Percentiles rank a stretch among this genome's conserved stretches.
phyloP scores from a whole-genome alignment of 2,888 invertebrate genomes.

The Ectropis crepuscularia region DNA sequence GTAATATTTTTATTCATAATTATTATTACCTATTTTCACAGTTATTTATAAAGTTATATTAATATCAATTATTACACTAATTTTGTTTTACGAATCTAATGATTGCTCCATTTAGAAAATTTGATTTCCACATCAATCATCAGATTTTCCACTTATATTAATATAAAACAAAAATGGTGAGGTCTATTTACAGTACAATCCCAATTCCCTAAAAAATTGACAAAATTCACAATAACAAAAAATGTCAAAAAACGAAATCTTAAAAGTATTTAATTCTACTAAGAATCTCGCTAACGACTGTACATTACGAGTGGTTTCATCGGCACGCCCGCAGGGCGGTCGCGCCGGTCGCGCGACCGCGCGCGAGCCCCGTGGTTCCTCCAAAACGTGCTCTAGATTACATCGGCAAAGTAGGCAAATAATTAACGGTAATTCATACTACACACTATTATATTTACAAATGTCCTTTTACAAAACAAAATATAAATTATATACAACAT shows the following conservation, averaged over 20 bases:
- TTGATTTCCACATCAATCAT: conserved; percentile 83
- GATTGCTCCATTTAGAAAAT: conserved; percentile 84
- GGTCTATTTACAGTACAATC: conserved; percentile 87
- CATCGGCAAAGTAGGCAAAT: conserved; percentile 76
- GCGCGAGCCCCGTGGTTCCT: conserved; percentile 66
- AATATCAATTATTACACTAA: conserved; percentile 85
- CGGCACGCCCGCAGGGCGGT: too few relatives aligned
- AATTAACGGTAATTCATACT: conserved; percentile 62
- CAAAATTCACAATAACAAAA: conserved; percentile 87
- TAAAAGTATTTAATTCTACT: conserved; percentile 81
- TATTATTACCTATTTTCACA: conserved; percentile 85
- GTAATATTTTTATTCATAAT: conserved; percentile 85
- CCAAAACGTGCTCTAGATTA: conserved; percentile 71
- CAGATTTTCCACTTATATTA: conserved; percentile 75
- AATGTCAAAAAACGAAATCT: conserved; percentile 74
- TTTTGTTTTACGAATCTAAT: conserved; percentile 83
- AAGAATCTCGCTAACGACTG: conserved; percentile 82
- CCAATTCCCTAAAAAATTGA: conserved; percentile 89
- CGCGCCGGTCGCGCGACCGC: too few relatives aligned
- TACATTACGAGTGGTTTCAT: conserved; percentile 82
- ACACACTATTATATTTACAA: conserved; percentile 73
- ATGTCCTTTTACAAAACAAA: conserved; percentile 80
- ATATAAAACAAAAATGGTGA: conserved; percentile 81
- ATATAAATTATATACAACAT: conserved; percentile 85
- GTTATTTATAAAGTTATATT: conserved; percentile 86